Evolutionary conservation across 2,113 vertebrate species (phyloP), one percentile per base, ranked within the genome.

Genomic region (Pomatorhinus ruficollis): DNA sequence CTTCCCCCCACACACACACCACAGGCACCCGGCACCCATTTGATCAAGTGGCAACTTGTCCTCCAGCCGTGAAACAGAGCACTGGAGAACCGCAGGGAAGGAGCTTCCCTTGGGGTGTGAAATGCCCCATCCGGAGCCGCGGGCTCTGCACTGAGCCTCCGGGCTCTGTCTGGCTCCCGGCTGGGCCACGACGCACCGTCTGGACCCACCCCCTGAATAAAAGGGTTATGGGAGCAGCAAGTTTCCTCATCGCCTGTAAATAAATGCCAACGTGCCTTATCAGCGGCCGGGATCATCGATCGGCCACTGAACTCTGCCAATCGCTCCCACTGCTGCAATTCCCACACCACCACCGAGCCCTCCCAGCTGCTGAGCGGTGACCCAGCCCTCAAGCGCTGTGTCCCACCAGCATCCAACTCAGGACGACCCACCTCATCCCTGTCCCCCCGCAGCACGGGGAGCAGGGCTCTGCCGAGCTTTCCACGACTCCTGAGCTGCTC

Each of bases 31-130:
- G 5, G 87, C 80, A 16, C 22, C 22, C 74, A 71, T 84, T 74
- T 70, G 72, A 95, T 93, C 93, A 93, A 97, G 95, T 3, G 90
- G 78, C 40, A 60, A 89, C 93, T 91, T 87, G 94, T 89, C 75
- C 49, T 90, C 69, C 28, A 3, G 33, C 15, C 57, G 12, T 10
- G 28, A 44, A 75, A 27, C 52, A 5, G 35, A 30, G 89, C 71
- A 3, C 71, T 1, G 61, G 63, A n/a, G 65, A 33, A 53, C n/a
- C 9, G 27, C 20, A 3, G 87, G 45, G n/a, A 37, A 72, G 83
- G 77, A 96, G 21, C 89, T 52, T 39, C 53, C 89, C 94, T 11
- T 4, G 5, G 80, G 76, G 31, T 4, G 66, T 4, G 70, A 68
- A 37, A 79, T 75, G 89, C 83, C 42, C 69, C 22, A 15, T 30